Percentiles rank a stretch among this genome's conserved stretches.
Evolutionary conservation across 2,888 invertebrate species (phyloP).

Genomic region (Listrodromus nycthemerus): DNA sequence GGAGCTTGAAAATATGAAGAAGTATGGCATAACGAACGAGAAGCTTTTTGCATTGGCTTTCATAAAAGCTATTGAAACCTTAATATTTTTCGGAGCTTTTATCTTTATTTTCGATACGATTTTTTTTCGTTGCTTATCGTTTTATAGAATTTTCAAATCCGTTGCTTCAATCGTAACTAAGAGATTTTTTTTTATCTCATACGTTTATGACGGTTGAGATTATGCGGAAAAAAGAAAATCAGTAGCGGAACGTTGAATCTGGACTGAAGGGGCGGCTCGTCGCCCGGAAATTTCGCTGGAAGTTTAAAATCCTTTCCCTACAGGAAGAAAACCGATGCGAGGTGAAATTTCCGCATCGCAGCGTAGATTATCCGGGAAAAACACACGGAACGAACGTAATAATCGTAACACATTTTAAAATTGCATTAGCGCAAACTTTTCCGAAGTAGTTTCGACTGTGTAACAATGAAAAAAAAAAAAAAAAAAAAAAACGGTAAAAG

Average conservation of each 20-base stretch:
- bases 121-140: no score
- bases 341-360: constrained; percentile 54
- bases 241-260: background rate
- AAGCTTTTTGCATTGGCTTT: no score
- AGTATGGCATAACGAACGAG: no score
- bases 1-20: no score
- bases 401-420: constrained; percentile 69
- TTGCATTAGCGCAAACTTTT: constrained; percentile 63
- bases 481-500: constrained; percentile 14
- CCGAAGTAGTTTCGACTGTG: constrained; percentile 12
- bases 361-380: constrained; percentile 16
- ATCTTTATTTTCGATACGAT: no score
- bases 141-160: no score
- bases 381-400: constrained; percentile 52
- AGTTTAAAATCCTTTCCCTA: background rate
- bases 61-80: no score
- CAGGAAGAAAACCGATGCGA: constrained; percentile 28
- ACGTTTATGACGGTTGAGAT: background rate
- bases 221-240: background rate
- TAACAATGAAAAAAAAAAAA: constrained; percentile 1
- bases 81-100: no score
- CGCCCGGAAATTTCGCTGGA: background rate
- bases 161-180: background rate
- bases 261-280: background rate
- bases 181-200: background rate